Base-by-base conservation (phyloP, 1,140 invertebrate genomes). In the Lanistes nyassanus region DNA sequence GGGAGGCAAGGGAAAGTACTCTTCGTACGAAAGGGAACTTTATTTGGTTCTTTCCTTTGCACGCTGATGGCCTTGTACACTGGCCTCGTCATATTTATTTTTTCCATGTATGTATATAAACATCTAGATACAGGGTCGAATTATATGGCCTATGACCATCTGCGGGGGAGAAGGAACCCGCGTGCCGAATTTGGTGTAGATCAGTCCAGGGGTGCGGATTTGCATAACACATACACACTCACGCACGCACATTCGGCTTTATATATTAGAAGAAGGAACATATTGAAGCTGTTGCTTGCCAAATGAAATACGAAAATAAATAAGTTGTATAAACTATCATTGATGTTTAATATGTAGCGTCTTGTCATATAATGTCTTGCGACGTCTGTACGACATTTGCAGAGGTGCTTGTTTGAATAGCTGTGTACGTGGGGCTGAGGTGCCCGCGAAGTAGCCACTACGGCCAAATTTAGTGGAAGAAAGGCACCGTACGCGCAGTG, bases 211-310 rank as follows among this genome's bases (percentile, higher is more conserved):
- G n/a, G n/a, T n/a, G n/a, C n/a, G n/a, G n/a, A n/a, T n/a, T n/a
- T n/a, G n/a, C n/a, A 66, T 34, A 11, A 13, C 19, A 66, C 64
- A 37, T 36, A 66, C 64, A 37, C 64, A 66, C 64, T 36, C 64
- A 66, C 64, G n/a, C 64, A 34, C 64, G n/a, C 64, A 66, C 64
- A 66, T 36, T 19, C 64, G 39, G 31, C 16, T 36, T 36, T 36
- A 37, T 36, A 66, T 36, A 37, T 36, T 19, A 29, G 23, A 7
- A 19, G 19, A 65, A 34, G 7, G 29, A 34, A 36, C 5, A 65
- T 19, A 65, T 36, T 7, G 62, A 11, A 13, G 11, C 62, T 9
- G 6, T 65, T 65, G 21, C 37, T 9, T 60, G 7, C 56, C 56
- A 23, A 7, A 9, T 29, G 31, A 6, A 60, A 23, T 23, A 60